A percentile compares a stretch with the other conserved stretches of the same genome.
Conservation (phyloP, 2,797 vertebrate genomes). For the Prionace glauca region DNA sequence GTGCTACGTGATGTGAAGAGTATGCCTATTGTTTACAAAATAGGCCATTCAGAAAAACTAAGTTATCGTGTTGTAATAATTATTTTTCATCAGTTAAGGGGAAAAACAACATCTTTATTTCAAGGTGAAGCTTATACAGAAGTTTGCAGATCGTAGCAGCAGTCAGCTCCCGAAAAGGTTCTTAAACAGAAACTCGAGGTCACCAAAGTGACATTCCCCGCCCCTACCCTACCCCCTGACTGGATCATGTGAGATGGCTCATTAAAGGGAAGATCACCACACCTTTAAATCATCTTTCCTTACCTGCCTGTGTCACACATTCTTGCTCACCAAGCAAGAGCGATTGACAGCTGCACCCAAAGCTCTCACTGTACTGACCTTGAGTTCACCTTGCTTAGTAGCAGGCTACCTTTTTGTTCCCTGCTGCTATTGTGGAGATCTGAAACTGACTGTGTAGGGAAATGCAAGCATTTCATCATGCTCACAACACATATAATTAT, state of each 20-base stretch:
- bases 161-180: no score
- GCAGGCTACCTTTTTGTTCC: background rate
- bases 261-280: no score
- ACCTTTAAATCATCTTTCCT: background rate
- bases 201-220: no score
- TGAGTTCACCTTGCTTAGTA: background rate
- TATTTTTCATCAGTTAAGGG: background rate
- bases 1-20: background rate
- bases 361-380: background rate
- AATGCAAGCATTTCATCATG: background rate
- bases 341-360: background rate
- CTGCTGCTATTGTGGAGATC: background rate
- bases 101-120: no score
- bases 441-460: background rate
- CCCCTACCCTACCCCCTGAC: no score
- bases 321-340: background rate
- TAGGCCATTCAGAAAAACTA: background rate
- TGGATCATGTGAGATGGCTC: no score
- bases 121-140: no score
- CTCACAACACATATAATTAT: background rate
- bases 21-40: background rate
- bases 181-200: no score
- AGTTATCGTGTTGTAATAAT: background rate
- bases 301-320: background rate
- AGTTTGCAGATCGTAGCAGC: no score